These are phyloP conservation scores for Sterrhoptilus dennistouni DNA, from an alignment of 2,113 vertebrate genomes.

Conservation along the genomic window DNA sequence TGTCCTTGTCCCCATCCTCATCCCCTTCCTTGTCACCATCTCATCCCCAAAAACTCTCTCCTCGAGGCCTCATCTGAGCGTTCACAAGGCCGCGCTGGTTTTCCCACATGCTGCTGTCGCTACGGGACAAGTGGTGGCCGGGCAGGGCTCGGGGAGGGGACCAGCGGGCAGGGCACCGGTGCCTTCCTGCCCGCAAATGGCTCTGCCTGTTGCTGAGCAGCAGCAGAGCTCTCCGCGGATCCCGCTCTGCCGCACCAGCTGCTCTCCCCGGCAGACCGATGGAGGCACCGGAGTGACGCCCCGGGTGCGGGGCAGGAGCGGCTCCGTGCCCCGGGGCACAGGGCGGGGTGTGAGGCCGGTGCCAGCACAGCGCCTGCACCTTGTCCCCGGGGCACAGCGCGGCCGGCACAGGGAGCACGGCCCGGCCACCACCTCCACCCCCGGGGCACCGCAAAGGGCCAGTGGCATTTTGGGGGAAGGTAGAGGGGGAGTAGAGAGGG, in stretches of 20 bases:
- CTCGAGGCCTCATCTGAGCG: not conserved
- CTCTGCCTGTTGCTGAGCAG: not conserved
- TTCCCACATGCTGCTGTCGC: accelerated
- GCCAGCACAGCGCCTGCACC: not conserved
- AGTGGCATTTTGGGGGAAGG: not conserved
- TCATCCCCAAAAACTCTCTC: not conserved
- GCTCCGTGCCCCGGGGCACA: not conserved
- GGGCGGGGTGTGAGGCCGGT: not conserved
- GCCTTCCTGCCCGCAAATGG: not conserved
- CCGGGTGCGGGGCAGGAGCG: not conserved
- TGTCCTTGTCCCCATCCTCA: not conserved
- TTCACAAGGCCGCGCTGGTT: accelerated
- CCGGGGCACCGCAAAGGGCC: accelerated
- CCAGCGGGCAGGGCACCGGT: not conserved
- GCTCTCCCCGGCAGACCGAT: accelerated
- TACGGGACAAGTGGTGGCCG: accelerated
- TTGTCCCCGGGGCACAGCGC: not conserved
- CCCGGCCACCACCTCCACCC: accelerated
- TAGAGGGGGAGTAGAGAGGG: not conserved
- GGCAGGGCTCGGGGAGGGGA: accelerated
- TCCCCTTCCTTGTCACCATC: not conserved
- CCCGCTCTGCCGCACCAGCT: not conserved
- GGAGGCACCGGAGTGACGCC: not conserved
- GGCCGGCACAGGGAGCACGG: accelerated
- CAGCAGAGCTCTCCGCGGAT: accelerated